Evolutionary conservation across 2,888 invertebrate genomes (phyloP).

Genomic region (Seladonia tumulorum): DNA sequence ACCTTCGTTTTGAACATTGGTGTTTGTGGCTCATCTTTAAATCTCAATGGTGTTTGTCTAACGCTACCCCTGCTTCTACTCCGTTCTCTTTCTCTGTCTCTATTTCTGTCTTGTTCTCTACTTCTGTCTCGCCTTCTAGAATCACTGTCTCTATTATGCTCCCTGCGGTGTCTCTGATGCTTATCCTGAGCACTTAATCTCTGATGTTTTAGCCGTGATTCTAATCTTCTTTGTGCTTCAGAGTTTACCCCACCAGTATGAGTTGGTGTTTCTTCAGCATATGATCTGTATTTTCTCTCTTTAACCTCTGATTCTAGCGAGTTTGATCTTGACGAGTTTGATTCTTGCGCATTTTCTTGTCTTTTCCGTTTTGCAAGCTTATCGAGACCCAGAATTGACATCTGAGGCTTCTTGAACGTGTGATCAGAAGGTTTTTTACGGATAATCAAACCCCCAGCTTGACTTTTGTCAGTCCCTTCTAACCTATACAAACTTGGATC

Average conservation of each 20-base stretch:
- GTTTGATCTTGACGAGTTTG: slow-evolving; percentile 77
- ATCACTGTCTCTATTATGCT: slow-evolving; percentile 80
- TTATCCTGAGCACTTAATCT: slow-evolving; percentile 78
- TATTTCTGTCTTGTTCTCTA: slow-evolving; percentile 70
- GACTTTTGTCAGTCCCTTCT: slow-evolving; percentile 82
- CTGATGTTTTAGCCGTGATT: slow-evolving; percentile 81
- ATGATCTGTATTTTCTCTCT: slow-evolving; percentile 90
- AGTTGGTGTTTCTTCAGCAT: slow-evolving; percentile 95
- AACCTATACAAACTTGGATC: slow-evolving; percentile 83
- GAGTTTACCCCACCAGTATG: slow-evolving; percentile 96
- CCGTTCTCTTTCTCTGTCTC: slow-evolving; percentile 64
- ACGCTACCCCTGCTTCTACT: slow-evolving; percentile 72
- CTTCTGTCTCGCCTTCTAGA: slow-evolving; percentile 66
- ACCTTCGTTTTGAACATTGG: slow-evolving; percentile 87
- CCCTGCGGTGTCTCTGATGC: slow-evolving; percentile 75
- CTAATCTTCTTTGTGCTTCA: slow-evolving; percentile 90
- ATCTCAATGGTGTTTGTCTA: slow-evolving; percentile 85
- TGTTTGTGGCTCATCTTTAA: slow-evolving; percentile 94
- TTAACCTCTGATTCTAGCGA: slow-evolving; percentile 70
- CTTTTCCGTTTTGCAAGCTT: slow-evolving; percentile 92
- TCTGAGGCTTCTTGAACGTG: slow-evolving; percentile 91
- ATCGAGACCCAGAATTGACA: slow-evolving; percentile 93
- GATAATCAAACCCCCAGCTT: slow-evolving; percentile 84
- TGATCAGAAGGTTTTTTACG: slow-evolving; percentile 84
- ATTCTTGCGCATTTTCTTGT: slow-evolving; percentile 82